A percentile compares a stretch with the other conserved stretches of the same genome.
Conservation (phyloP, 2,888 invertebrate genomes). For the Athalia circularis region DNA sequence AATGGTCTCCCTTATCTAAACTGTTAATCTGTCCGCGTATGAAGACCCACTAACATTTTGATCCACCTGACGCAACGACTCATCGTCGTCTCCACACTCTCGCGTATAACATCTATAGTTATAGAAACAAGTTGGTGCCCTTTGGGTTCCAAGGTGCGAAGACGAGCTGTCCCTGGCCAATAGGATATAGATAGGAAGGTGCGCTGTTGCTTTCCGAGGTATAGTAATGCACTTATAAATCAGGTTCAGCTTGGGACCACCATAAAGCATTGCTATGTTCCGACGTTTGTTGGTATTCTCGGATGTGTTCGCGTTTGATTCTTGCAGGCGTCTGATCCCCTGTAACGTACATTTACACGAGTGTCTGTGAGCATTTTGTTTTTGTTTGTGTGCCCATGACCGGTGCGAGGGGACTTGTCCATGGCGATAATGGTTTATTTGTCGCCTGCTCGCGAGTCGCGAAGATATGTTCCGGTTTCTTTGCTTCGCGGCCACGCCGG, state of each 20-base stretch:
- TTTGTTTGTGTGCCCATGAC: constrained; percentile 49
- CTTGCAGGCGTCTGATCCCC: constrained; percentile 68
- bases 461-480: constrained; percentile 72
- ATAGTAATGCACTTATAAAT: constrained; percentile 74
- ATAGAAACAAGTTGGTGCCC: constrained; percentile 47
- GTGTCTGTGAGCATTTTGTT: constrained; percentile 48
- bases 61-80: constrained; percentile 17
- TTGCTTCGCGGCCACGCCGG: constrained; percentile 62
- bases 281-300: constrained; percentile 74
- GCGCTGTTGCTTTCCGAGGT: constrained; percentile 57
- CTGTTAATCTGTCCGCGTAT: constrained; percentile 45
- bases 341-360: too few species aligned
- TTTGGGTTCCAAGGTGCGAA: constrained; percentile 40
- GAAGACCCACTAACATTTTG: constrained; percentile 43
- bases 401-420: constrained; percentile 73
- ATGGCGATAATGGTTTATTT: constrained; percentile 74
- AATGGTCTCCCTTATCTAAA: neutral
- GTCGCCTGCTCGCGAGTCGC: constrained; percentile 63
- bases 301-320: constrained; percentile 73
- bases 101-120: neutral
- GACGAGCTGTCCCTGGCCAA: constrained; percentile 57
- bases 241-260: constrained; percentile 74
- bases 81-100: constrained; percentile 46
- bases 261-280: constrained; percentile 75
- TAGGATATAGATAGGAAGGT: constrained; percentile 59